Percentiles rank a stretch among this genome's conserved stretches.
phyloP scores from a whole-genome alignment of 2,113 vertebrate species.

The Oreocharis arfaki region DNA sequence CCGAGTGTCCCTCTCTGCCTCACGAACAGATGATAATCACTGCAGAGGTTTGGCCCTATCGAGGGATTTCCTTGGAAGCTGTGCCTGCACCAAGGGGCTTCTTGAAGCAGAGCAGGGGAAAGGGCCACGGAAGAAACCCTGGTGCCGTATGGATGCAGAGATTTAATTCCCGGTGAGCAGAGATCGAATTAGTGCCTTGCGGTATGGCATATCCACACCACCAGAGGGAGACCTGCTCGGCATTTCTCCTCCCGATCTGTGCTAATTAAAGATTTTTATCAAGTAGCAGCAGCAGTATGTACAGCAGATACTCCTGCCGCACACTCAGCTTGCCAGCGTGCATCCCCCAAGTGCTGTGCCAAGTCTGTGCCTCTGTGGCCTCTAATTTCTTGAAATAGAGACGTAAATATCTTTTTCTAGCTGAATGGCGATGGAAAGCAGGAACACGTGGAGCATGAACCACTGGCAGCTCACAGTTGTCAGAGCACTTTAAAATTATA shows the following conservation, averaged over 20 bases:
- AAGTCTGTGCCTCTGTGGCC: not conserved
- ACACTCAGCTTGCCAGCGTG: rapidly evolving
- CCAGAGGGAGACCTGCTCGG: not conserved
- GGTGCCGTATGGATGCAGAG: rapidly evolving
- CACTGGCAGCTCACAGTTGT: not conserved
- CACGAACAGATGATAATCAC: rapidly evolving
- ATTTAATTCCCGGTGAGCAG: not conserved
- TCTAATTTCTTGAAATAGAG: not conserved
- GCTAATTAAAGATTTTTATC: not conserved
- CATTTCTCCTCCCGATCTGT: rapidly evolving
- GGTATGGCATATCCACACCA: not conserved
- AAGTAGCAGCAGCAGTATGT: rapidly evolving
- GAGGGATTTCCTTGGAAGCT: not conserved
- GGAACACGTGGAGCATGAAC: rapidly evolving
- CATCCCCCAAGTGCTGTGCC: not conserved
- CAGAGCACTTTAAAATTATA: not conserved
- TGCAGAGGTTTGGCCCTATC: rapidly evolving
- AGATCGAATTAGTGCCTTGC: not conserved
- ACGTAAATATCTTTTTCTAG: not conserved
- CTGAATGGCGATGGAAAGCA: not conserved
- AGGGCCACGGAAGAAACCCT: not conserved
- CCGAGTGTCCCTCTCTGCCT: rapidly evolving
- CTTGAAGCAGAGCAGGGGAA: not conserved
- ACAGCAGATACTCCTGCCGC: not conserved
- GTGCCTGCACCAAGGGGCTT: not conserved